These are phyloP conservation scores for Eclectus roratus DNA, from an alignment of 2,113 vertebrate genomes.

Conservation along the genomic window DNA sequence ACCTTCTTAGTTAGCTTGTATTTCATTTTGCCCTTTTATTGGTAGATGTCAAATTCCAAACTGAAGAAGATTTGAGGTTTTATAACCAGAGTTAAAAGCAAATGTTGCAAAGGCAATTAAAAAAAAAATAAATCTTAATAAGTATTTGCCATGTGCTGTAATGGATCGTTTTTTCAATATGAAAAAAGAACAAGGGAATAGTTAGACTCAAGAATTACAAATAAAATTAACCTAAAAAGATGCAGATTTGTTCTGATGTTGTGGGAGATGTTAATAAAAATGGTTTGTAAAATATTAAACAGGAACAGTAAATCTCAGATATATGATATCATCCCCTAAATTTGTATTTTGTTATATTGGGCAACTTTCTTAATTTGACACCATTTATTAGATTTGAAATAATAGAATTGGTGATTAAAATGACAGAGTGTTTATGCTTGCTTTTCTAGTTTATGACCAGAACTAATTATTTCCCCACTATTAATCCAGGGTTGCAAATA, in stretches of 20 bases:
- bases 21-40: slow-evolving; percentile 40
- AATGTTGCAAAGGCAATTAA: slow-evolving; percentile 26
- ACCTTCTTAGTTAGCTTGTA: background rate
- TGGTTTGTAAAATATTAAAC: slow-evolving; percentile 49
- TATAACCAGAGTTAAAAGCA: background rate
- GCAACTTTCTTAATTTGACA: background rate
- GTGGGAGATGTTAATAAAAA: slow-evolving; percentile 44
- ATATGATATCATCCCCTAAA: slow-evolving; percentile 6
- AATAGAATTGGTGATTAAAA: background rate
- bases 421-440: background rate
- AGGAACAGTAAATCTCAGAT: background rate
- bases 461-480: background rate
- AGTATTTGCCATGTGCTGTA: slow-evolving; percentile 19
- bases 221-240: slow-evolving; percentile 59
- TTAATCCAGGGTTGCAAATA: background rate
- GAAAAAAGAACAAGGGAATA: slow-evolving; percentile 14
- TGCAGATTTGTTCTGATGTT: slow-evolving; percentile 33
- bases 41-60: slow-evolving; percentile 2
- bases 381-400: slow-evolving; percentile 12
- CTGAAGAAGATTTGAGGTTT: slow-evolving; percentile 27
- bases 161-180: background rate
- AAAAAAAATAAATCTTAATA: slow-evolving; percentile 60
- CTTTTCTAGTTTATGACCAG: background rate
- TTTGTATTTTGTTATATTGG: background rate
- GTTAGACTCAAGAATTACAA: slow-evolving; percentile 27